Base-by-base conservation (phyloP, 2,888 invertebrate species). In the Eupithecia abbreviata region DNA sequence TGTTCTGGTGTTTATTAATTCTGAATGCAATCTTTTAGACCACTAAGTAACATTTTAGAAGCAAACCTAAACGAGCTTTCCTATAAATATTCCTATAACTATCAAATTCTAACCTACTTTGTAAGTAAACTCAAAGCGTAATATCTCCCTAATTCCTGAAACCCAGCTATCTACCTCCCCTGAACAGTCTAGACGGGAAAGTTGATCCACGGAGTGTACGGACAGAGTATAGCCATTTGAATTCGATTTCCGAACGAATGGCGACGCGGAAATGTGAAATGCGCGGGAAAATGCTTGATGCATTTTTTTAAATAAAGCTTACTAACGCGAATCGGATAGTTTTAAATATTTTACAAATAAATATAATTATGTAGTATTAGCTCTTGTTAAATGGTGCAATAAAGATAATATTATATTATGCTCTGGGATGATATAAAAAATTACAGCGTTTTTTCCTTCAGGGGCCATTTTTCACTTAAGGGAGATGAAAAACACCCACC, bases 211-310 rank as follows among this genome's bases (percentile, higher is more conserved):
- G 71, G 79, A 75, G 74, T 80, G 77, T 70, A 72, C 62, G 47
- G 72, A 74, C 13, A 18, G 5, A 69, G 2, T 30, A 49, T 47
- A 49, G 69, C 30, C 18, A 30, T 49, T 80, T 77, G 70, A 77
- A 58, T 45, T 74, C 73, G 51, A 86, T 87, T 90, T 88, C 87
- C 87, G 85, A 79, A 82, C 82, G 83, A 84, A 80, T 80, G 84
- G 84, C 72, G 7, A 5, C 70, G 69, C 74, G 74, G 72, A 77
- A 77, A 77, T 72, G 62, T 74, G 18, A 18, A 30, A 51, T n/a
- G 45, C 65, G 47, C 47, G 15, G 47, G 71, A 74, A 62, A 71
- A 51, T 51, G 47, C 45, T 18, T 10, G 51, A 51, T 43, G 73
- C 9, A 67, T 67, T 67, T 67, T 66, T n/a, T 67, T 0, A 42